These are phyloP conservation scores for Rugalucina vietnamica DNA, from an alignment of 2,888 invertebrate genomes.

Conservation along the genomic window DNA sequence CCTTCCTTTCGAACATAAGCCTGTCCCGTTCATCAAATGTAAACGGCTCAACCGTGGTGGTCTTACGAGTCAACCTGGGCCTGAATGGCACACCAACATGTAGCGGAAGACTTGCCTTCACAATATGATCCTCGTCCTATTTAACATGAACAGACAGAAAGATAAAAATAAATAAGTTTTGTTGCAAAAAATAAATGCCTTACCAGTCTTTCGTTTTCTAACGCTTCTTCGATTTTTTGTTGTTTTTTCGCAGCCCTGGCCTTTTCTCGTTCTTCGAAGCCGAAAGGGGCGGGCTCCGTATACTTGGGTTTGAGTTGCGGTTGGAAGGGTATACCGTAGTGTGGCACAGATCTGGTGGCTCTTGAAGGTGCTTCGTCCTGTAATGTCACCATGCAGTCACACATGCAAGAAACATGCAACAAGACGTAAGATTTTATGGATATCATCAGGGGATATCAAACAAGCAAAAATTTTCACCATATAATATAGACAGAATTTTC, in stretches of 20 bases:
- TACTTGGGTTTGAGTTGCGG: slow-evolving; percentile 75
- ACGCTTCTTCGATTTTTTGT: slow-evolving; percentile 86
- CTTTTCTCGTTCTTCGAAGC: slow-evolving; percentile 89
- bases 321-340: slow-evolving; percentile 78
- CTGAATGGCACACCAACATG: slow-evolving; percentile 76
- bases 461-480: too few relatives aligned
- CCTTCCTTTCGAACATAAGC: slow-evolving; percentile 86
- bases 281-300: slow-evolving; percentile 86
- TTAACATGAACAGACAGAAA: background rate
- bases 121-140: slow-evolving; percentile 28
- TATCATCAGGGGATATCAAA: too few relatives aligned
- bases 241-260: slow-evolving; percentile 86
- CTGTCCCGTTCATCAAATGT: slow-evolving; percentile 89
- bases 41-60: slow-evolving; percentile 86
- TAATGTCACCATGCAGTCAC: background rate
- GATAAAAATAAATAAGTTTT: background rate
- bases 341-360: slow-evolving; percentile 69
- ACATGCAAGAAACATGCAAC: too few relatives aligned
- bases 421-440: too few relatives aligned
- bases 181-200: background rate
- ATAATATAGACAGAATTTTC: too few relatives aligned
- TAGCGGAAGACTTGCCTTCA: slow-evolving; percentile 67
- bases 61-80: slow-evolving; percentile 72
- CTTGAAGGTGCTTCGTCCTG: slow-evolving; percentile 52
- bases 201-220: slow-evolving; percentile 81